phyloP scores from a whole-genome alignment of 2,797 vertebrate genomes.

The Lophius americanus region DNA sequence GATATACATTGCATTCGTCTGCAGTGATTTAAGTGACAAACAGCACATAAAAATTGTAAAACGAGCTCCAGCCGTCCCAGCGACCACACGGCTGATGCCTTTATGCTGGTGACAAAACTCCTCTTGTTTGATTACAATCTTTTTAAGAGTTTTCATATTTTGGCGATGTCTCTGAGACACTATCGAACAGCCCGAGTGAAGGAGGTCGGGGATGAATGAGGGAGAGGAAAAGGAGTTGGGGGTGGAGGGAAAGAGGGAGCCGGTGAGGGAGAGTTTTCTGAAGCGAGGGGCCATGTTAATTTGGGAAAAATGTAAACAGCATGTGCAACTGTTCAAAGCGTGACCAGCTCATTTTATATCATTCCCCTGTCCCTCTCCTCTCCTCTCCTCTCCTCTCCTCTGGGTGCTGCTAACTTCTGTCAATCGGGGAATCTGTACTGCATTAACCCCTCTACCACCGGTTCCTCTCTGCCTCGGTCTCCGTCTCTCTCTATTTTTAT shows the following conservation, averaged over 20 bases:
- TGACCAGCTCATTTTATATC: slow-evolving; percentile 89
- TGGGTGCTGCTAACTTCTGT: slow-evolving; percentile 81
- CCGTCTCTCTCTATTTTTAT: slow-evolving; percentile 63
- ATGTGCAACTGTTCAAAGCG: slow-evolving; percentile 90
- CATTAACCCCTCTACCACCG: slow-evolving; percentile 77
- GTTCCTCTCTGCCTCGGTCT: slow-evolving; percentile 40
- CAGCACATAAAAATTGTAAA: not conserved
- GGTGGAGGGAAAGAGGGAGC: slow-evolving; percentile 51
- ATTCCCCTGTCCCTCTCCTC: slow-evolving; percentile 72
- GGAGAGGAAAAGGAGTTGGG: slow-evolving; percentile 57
- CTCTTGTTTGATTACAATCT: not conserved
- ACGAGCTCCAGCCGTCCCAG: not conserved
- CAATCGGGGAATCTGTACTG: slow-evolving; percentile 76
- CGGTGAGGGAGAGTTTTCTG: slow-evolving; percentile 69
- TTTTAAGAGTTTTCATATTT: not conserved
- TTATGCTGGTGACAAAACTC: not conserved
- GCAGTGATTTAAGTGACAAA: not conserved
- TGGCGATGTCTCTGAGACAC: slow-evolving; percentile 13
- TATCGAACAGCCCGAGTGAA: slow-evolving; percentile 29
- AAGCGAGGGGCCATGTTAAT: slow-evolving; percentile 88
- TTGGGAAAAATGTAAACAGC: slow-evolving; percentile 91
- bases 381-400: slow-evolving; percentile 68
- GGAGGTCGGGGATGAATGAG: slow-evolving; percentile 49
- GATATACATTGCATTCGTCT: not conserved
- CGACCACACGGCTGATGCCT: not conserved